Conservation (phyloP, 2,888 invertebrate species). For the Adelognathus sp. region DNA sequence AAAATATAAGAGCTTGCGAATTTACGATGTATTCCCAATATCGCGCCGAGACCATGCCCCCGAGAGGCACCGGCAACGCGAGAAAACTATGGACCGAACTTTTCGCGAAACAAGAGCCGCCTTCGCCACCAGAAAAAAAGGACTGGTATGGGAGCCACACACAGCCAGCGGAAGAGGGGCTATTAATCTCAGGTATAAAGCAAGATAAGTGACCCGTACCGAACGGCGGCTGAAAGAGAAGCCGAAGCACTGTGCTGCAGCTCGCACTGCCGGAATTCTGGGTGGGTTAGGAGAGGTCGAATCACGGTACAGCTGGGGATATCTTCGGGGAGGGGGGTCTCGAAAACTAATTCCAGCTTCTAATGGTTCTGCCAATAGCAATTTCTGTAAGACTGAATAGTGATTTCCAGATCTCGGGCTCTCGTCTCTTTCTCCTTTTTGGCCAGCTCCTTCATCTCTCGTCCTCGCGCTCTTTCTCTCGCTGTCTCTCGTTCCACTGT, state of each 20-base stretch:
- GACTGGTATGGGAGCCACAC: constrained; percentile 37
- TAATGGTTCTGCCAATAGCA: constrained; percentile 77
- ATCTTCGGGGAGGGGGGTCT: constrained; percentile 58
- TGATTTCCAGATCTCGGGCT: constrained; percentile 61
- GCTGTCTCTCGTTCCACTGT: background rate
- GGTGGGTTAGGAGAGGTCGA: constrained; percentile 40
- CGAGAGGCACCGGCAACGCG: background rate
- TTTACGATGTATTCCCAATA: constrained; percentile 55
- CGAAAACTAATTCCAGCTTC: constrained; percentile 73
- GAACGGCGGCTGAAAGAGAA: constrained; percentile 48
- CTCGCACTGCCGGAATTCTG: constrained; percentile 40
- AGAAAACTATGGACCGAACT: constrained; percentile 44
- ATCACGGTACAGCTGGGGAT: constrained; percentile 32
- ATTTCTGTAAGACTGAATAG: constrained; percentile 72
- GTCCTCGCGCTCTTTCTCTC: background rate
- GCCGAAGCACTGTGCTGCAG: constrained; percentile 42
- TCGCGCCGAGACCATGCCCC: constrained; percentile 43
- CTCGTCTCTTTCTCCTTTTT: background rate
- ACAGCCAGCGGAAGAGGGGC: constrained; percentile 57
- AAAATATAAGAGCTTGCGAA: constrained; percentile 47
- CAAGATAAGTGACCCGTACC: constrained; percentile 71
- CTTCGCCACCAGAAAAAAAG: constrained; percentile 31
- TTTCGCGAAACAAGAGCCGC: constrained; percentile 56
- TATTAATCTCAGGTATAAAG: constrained; percentile 73
- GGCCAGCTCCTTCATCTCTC: background rate